Base-by-base conservation (phyloP, 1,140 invertebrate species). In the Drosophila pallidifrons region DNA sequence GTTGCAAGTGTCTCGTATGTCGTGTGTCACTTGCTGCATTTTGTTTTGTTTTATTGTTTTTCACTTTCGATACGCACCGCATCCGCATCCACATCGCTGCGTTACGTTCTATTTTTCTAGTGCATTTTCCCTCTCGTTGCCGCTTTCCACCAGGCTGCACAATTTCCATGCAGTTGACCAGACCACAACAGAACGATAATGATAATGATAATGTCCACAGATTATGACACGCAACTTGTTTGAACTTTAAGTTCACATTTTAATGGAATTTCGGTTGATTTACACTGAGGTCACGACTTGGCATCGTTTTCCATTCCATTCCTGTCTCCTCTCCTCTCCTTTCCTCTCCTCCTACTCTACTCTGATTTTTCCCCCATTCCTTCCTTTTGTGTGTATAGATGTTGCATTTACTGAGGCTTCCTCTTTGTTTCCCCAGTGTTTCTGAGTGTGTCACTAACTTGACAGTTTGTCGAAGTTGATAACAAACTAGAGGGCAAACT, bases 231-330 rank as follows among this genome's bases (percentile, higher is more conserved):
- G 85, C 85, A 89, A 86, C 75, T 60, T 47, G 51, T 81, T 79
- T 89, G 85, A 89, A 89, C 85, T 90, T 89, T 28, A 71, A 85
- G 85, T 89, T 89, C 85, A 89, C 68, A 81, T 89, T 90, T 81
- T 85, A 89, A 89, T 89, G 85, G 86, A 85, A 90, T 89, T 89
- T 90, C 69, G 81, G 79, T 74, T 90, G 86, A 90, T 90, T 90
- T 85, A 89, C 35, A 38, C 35, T 63, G 80, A 83, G 85, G 75
- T 90, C 76, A 61, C 15, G 85, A 81, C 78, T 54, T 77, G 85
- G 67, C 85, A 85, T 81, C 74, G 69, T 90, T 89, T 88, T 80
- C 77, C 55, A 13, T 30, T 61, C 55, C n/a, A 35, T 63, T 49
- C 61, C 45, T 30, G 10, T 25, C 13, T 46, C 67, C 46, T 67